These are phyloP conservation scores for Mamestra configurata DNA, from an alignment of 1,140 invertebrate genomes.

Conservation along the genomic window DNA sequence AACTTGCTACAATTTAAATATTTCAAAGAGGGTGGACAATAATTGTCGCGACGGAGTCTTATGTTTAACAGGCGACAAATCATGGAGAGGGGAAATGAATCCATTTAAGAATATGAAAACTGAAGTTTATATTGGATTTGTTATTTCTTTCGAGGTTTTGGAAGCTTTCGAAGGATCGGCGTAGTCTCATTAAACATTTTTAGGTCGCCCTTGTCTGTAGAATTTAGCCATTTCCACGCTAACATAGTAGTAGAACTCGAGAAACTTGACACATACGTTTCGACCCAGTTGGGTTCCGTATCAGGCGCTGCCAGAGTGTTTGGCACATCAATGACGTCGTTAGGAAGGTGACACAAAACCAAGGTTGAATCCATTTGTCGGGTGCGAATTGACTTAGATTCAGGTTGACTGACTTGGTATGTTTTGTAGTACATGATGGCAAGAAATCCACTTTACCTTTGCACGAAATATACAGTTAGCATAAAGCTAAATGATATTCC, in stretches of 20 bases:
- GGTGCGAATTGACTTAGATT: slow-evolving; percentile 39
- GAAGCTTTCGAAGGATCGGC: not conserved
- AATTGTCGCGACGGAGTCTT: not conserved
- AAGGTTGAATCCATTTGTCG: slow-evolving; percentile 61
- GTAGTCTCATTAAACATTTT: too few relatives aligned
- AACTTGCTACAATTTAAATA: slow-evolving; percentile 10
- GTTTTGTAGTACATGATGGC: not conserved
- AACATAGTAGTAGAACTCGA: not conserved
- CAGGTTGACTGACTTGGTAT: slow-evolving; percentile 3
- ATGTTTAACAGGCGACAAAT: slow-evolving; percentile 16
- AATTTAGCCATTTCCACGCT: not conserved
- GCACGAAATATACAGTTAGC: not conserved
- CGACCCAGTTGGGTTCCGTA: not conserved
- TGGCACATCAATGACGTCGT: slow-evolving; percentile 1
- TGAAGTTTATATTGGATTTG: not conserved
- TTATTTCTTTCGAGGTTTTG: not conserved
- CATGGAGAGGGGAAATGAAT: not conserved
- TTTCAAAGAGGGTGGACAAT: not conserved
- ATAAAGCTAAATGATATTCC: not conserved
- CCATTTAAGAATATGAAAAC: not conserved
- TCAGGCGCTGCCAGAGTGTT: not conserved
- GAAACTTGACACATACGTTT: not conserved
- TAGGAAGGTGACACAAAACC: slow-evolving; percentile 54
- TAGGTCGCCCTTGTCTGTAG: too few relatives aligned
- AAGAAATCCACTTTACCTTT: not conserved